Evolutionary conservation across 2,113 vertebrate genomes (phyloP).

Genomic region (Rhabdornis inornatus): DNA sequence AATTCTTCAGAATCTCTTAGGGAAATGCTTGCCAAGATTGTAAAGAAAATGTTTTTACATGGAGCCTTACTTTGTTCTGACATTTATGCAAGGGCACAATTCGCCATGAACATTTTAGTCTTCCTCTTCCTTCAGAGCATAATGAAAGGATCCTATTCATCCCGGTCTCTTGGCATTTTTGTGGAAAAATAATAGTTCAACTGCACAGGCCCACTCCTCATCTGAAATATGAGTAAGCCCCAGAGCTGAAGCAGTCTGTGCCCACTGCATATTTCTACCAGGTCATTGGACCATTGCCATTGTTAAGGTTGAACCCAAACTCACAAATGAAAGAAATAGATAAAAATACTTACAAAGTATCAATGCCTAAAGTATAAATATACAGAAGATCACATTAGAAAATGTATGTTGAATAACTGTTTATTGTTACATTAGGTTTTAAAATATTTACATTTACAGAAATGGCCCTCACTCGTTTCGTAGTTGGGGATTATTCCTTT

Average conservation of each 20-base stretch:
- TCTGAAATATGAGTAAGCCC: conserved; percentile 44
- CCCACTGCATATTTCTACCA: conserved; percentile 36
- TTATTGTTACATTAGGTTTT: conserved; percentile 23
- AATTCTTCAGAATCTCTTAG: neutral
- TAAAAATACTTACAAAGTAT: conserved; percentile 16
- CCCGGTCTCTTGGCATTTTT: neutral
- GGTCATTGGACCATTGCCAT: neutral
- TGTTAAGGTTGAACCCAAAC: conserved; percentile 29
- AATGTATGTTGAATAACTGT: neutral
- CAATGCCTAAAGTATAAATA: conserved; percentile 2
- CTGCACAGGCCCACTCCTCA: conserved; percentile 42
- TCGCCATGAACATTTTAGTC: conserved; percentile 30
- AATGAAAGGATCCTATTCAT: conserved; percentile 62
- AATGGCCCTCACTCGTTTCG: conserved; percentile 19
- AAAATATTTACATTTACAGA: conserved; percentile 14
- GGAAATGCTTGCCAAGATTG: neutral
- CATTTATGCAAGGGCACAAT: conserved; percentile 43
- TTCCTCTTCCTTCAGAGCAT: conserved; percentile 43
- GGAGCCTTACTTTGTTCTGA: conserved; percentile 38
- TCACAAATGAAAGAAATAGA: conserved; percentile 27
- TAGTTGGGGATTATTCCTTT: conserved; percentile 42
- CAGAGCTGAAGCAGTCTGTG: neutral
- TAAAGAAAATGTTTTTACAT: conserved; percentile 61
- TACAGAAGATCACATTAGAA: neutral
- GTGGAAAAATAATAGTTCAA: conserved; percentile 56